Base-by-base conservation (phyloP, 37 sponge, comb jelly and placozoan genomes). In the Chondrosia reniformis region DNA sequence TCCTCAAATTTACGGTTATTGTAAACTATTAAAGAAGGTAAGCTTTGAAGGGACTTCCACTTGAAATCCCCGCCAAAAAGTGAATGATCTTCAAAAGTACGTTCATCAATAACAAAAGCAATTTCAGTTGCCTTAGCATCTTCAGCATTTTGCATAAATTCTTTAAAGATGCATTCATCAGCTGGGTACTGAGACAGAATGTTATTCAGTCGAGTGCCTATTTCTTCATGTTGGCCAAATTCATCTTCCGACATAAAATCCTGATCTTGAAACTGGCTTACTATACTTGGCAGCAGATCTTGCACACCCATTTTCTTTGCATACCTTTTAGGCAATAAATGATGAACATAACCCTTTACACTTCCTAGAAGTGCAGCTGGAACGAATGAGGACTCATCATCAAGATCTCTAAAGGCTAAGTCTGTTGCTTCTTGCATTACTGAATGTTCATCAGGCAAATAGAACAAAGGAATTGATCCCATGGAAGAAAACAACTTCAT, bases 81-180 rank as follows among this genome's bases (percentile, higher is more conserved):
- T 7, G 38, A 45, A 10, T 41, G 31, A 7, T 82, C 83, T 67
- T 62, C 74, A 79, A 44, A 78, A 4, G 38, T 15, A 7, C 86
- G 40, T 33, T 79, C 74, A 40, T 91, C 92, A 19, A 91, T 59
- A 42, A 91, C 63, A 74, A 91, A 86, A 9, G 58, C 82, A 25
- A 91, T 80, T 30, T 86, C 87, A 33, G 82, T 80, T 46, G 92
- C 92, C 24, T 67, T 44, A 21, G 92, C 87, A 84, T 91, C 92
- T 49, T 91, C 92, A 32, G 92, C 92, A 81, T 91, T 87, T 37
- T 91, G 92, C 44, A 91, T 86, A 39, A 86, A 83, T 67, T 91
- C 92, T 44, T 84, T 72, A 42, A 91, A 91, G 21, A 91, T 86
- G 3, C 81, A 67, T 30, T 45, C 73, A 65, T 91, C 87, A 56